These are phyloP conservation scores for Tenebrio molitor DNA, from an alignment of 1,140 invertebrate species.

Conservation along the genomic window DNA sequence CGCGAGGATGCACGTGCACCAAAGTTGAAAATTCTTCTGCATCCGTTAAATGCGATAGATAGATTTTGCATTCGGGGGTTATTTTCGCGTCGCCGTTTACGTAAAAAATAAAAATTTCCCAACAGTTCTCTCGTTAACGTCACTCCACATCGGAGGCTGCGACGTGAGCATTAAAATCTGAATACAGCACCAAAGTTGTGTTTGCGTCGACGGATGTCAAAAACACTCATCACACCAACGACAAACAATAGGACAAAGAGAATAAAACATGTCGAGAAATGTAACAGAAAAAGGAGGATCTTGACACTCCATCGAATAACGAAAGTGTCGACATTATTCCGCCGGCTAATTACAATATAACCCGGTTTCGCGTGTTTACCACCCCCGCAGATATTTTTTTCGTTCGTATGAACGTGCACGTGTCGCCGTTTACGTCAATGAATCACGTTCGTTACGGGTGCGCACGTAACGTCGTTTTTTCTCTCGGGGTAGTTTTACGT, in stretches of 20 bases:
- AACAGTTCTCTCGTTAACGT: background rate
- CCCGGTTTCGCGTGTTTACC: background rate
- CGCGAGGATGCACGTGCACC: too few relatives aligned
- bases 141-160: slow-evolving; percentile 16
- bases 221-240: slow-evolving; percentile 32
- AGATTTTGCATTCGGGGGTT: too few relatives aligned
- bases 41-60: too few relatives aligned
- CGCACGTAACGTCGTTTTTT: slow-evolving; percentile 25
- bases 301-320: slow-evolving; percentile 2
- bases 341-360: slow-evolving; percentile 14
- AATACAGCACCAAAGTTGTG: slow-evolving; percentile 17
- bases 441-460: slow-evolving; percentile 8
- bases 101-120: too few relatives aligned
- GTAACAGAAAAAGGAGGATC: slow-evolving; percentile 14
- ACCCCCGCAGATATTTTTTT: background rate
- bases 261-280: slow-evolving; percentile 22
- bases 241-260: slow-evolving; percentile 23
- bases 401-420: background rate
- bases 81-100: too few relatives aligned
- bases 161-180: slow-evolving; percentile 23
- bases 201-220: slow-evolving; percentile 4
- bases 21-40: too few relatives aligned
- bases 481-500: slow-evolving; percentile 21
- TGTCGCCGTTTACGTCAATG: slow-evolving; percentile 18
- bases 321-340: background rate